Evolutionary conservation across 2,797 vertebrate genomes (phyloP).

Genomic region (Rhadinocentrus ornatus): DNA sequence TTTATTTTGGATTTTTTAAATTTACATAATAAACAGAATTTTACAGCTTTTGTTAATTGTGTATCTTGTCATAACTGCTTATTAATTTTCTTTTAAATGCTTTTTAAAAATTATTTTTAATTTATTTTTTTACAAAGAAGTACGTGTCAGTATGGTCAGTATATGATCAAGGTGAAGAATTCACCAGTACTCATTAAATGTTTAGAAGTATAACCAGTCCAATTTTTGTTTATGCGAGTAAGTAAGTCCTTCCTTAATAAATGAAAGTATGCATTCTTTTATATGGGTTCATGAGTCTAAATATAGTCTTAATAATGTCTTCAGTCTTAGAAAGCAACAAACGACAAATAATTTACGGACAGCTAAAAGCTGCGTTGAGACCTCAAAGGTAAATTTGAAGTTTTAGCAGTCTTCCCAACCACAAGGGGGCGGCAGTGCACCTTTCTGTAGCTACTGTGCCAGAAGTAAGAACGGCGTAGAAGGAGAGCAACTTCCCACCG

Average conservation of each 20-base stretch:
- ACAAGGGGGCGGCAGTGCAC: constrained; percentile 21
- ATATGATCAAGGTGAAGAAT: neutral
- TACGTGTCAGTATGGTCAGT: neutral
- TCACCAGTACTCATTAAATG: too few species aligned
- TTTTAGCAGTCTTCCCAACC: constrained; percentile 6
- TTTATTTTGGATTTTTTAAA: neutral
- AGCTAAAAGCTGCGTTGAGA: neutral
- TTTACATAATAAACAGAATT: neutral
- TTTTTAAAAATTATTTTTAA: too few species aligned
- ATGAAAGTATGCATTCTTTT: neutral
- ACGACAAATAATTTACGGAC: neutral
- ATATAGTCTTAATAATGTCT: neutral
- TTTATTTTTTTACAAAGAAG: neutral
- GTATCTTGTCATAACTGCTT: neutral
- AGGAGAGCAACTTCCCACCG: constrained; percentile 45
- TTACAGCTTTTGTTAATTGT: neutral
- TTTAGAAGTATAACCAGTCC: too few species aligned
- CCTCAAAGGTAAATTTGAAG: neutral
- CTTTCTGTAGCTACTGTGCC: neutral
- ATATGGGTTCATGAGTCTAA: neutral
- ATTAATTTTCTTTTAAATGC: too few species aligned
- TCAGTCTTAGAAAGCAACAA: neutral
- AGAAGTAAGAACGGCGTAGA: constrained; percentile 16
- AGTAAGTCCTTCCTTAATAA: neutral
- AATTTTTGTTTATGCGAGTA: too few species aligned